Evolutionary conservation across 92 coral and sea anemone genomes (phyloP).

Genomic region (Bergia puertoricense): DNA sequence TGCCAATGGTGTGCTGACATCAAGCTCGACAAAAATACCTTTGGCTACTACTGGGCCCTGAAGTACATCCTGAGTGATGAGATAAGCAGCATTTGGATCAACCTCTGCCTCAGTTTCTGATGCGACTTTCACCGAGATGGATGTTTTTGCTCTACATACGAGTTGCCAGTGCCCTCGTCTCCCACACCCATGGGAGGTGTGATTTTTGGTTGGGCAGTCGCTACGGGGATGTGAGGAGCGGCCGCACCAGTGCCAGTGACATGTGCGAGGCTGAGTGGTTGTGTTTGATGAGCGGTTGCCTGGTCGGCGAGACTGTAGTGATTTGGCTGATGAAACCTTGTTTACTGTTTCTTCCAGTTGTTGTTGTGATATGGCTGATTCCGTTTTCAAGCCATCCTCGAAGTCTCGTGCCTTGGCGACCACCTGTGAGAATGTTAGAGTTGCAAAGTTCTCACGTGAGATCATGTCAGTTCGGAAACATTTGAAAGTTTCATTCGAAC

Average conservation of each 20-base stretch:
- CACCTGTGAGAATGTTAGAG: conserved; percentile 56
- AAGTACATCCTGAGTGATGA: conserved; percentile 41
- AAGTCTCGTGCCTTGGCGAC: conserved; percentile 61
- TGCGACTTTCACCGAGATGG: conserved; percentile 32
- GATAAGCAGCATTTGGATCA: not conserved
- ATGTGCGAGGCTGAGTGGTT: too few species aligned
- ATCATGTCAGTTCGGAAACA: conserved; percentile 60
- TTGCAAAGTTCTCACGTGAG: conserved; percentile 49
- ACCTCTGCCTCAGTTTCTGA: not conserved
- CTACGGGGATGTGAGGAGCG: conserved; percentile 47
- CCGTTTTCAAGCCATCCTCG: conserved; percentile 52
- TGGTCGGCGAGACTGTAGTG: conserved; percentile 18
- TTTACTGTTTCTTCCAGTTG: conserved; percentile 48
- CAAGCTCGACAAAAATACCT: conserved; percentile 62
- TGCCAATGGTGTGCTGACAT: conserved; percentile 37
- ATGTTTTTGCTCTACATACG: conserved; percentile 18
- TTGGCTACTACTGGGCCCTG: conserved; percentile 53
- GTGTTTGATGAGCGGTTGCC: not conserved
- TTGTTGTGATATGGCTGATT: conserved; percentile 33
- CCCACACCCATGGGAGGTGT: conserved; percentile 50
- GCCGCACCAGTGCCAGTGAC: conserved; percentile 45
- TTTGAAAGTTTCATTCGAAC: conserved; percentile 59
- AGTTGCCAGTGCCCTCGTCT: conserved; percentile 59
- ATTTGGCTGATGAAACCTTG: conserved; percentile 41
- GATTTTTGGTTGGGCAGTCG: conserved; percentile 58